These are phyloP conservation scores for Clarias fuscus DNA, from an alignment of 2,797 vertebrate species.

Conservation along the genomic window DNA sequence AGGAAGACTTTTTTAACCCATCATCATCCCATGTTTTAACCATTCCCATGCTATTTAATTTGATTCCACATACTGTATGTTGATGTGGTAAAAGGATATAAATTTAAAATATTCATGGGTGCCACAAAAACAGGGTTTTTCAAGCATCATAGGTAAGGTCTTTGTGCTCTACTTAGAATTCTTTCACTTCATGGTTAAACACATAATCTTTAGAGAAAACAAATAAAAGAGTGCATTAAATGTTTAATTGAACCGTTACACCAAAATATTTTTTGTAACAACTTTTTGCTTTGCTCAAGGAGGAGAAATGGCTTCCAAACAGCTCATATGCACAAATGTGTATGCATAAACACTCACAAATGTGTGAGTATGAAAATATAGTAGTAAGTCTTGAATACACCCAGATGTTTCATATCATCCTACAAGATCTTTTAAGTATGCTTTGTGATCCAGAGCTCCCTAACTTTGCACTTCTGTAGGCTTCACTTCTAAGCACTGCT, in stretches of 20 bases:
- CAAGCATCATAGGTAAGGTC: neutral
- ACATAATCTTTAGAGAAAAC: neutral
- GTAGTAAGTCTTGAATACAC: constrained; percentile 67
- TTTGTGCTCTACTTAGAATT: neutral
- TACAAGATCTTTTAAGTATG: constrained; percentile 73
- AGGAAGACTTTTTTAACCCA: neutral
- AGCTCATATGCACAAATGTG: constrained; percentile 24
- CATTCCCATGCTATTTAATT: neutral
- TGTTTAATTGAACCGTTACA: neutral
- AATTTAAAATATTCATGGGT: neutral
- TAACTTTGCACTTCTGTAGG: constrained; percentile 67
- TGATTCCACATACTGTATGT: neutral
- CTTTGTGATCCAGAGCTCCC: constrained; percentile 65
- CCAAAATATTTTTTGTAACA: neutral
- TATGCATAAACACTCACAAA: neutral
- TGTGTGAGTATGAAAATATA: constrained; percentile 59
- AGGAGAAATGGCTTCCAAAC: constrained; percentile 30
- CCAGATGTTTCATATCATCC: constrained; percentile 79
- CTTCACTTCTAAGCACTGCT: constrained; percentile 57
- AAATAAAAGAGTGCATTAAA: neutral
- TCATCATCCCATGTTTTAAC: neutral
- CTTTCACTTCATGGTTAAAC: neutral
- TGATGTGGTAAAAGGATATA: neutral
- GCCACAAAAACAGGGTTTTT: neutral
- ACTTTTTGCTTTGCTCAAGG: neutral